Percentiles rank a stretch among this genome's conserved stretches.
phyloP scores from a whole-genome alignment of 2,113 vertebrate species.

The Vireo altiloquus region DNA sequence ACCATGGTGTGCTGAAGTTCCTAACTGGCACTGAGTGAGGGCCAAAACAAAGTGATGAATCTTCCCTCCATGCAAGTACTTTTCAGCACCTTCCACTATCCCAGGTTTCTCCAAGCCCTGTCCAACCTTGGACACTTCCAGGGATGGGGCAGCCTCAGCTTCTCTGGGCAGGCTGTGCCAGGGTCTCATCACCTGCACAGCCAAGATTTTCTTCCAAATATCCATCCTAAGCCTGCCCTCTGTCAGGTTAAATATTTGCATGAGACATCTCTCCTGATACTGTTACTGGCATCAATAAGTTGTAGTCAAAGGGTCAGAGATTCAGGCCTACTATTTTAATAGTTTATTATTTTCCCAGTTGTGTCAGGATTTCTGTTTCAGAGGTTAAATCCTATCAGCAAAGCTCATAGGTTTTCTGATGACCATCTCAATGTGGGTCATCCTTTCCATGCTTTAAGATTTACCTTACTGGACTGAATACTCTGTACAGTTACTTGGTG shows the following conservation, averaged over 20 bases:
- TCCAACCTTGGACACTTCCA: not conserved
- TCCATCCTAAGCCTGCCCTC: not conserved
- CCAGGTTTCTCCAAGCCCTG: not conserved
- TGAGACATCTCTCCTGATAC: not conserved
- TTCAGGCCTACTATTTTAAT: not conserved
- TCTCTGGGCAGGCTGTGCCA: not conserved
- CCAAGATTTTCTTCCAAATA: not conserved
- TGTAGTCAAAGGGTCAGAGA: not conserved
- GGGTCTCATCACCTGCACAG: not conserved
- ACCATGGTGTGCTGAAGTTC: not conserved
- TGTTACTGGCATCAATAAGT: not conserved
- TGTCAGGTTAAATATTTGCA: not conserved
- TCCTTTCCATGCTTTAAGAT: not conserved
- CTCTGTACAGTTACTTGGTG: not conserved
- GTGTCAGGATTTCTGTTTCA: not conserved
- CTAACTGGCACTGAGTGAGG: not conserved
- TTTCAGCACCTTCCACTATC: not conserved
- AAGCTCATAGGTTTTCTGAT: not conserved
- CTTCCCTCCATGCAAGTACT: not conserved
- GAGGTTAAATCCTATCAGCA: not conserved
- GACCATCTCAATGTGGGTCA: not conserved
- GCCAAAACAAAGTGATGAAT: not conserved
- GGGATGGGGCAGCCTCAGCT: not conserved
- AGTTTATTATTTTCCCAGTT: not conserved
- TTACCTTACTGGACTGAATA: not conserved